phyloP scores from a whole-genome alignment of 2,113 vertebrate genomes.

The Ciconia maguari region DNA sequence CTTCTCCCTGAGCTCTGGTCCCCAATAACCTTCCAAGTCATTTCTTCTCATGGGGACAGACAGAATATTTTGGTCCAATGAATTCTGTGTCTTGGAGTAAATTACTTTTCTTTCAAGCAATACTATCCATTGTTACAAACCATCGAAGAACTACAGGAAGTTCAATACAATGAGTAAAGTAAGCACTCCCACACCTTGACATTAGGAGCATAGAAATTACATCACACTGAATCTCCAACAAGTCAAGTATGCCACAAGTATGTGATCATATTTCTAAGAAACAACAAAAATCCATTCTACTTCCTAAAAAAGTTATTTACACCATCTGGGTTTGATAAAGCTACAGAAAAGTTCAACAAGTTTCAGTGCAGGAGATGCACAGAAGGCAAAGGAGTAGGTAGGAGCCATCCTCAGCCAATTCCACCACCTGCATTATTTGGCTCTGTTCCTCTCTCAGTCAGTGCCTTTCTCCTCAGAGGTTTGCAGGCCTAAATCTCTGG shows the following conservation, averaged over 20 bases:
- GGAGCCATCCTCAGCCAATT: not conserved
- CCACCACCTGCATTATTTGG: not conserved
- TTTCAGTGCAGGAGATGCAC: not conserved
- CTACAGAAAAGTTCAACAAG: not conserved
- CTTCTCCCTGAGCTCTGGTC: not conserved
- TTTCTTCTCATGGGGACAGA: not conserved
- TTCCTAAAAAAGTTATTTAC: not conserved
- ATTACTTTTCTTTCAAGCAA: not conserved
- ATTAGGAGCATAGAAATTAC: not conserved
- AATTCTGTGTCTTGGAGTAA: not conserved
- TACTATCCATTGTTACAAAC: not conserved
- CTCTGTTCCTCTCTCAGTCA: not conserved
- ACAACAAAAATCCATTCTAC: not conserved
- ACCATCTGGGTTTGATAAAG: not conserved
- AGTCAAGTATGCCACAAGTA: not conserved
- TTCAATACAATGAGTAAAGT: not conserved
- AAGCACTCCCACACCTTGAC: not conserved
- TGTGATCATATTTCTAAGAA: not conserved
- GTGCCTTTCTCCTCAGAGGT: not conserved
- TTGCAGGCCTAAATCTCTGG: not conserved
- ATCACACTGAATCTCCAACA: not conserved
- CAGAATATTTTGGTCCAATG: not conserved
- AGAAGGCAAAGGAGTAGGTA: not conserved
- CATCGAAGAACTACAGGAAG: not conserved
- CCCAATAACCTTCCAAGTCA: not conserved